Conservation (phyloP, 2,888 invertebrate genomes). For the Troides oblongomaculatus region DNA sequence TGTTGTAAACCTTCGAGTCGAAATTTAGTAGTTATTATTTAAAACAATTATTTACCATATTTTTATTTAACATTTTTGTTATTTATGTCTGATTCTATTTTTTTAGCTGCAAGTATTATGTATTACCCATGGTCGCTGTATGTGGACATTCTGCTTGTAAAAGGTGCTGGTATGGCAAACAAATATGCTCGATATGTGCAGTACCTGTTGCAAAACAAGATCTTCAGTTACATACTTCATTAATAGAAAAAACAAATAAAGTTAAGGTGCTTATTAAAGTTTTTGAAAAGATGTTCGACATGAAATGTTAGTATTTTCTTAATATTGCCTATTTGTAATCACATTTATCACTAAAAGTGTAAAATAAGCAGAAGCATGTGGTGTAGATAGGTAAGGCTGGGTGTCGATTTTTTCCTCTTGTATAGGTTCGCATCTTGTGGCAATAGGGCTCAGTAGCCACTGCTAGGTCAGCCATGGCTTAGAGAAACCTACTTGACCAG, state of each 20-base stretch:
- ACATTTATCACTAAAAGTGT: neutral
- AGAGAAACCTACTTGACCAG: no score
- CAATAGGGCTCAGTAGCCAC: no score
- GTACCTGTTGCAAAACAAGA: slow-evolving; percentile 45
- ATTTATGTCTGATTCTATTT: neutral
- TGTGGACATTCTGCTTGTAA: slow-evolving; percentile 69
- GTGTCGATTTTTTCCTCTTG: no score
- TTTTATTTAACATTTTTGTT: no score
- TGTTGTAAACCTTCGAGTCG: no score
- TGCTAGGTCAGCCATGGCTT: no score
- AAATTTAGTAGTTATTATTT: no score
- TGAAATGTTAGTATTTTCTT: slow-evolving; percentile 52
- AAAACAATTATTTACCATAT: no score
- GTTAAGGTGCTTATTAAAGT: slow-evolving; percentile 46
- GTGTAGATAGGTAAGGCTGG: no score
- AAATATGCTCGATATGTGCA: slow-evolving; percentile 54
- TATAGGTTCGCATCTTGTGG: no score
- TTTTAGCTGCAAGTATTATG: slow-evolving; percentile 61
- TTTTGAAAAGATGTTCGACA: slow-evolving; percentile 58
- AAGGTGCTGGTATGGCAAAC: slow-evolving; percentile 57
- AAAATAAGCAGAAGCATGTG: no score
- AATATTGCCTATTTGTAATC: neutral
- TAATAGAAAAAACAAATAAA: slow-evolving; percentile 54
- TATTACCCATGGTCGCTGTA: slow-evolving; percentile 55
- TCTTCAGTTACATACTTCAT: slow-evolving; percentile 51